Evolutionary conservation across 2,797 vertebrate genomes (phyloP).

Genomic region (Sandelia bainsii): DNA sequence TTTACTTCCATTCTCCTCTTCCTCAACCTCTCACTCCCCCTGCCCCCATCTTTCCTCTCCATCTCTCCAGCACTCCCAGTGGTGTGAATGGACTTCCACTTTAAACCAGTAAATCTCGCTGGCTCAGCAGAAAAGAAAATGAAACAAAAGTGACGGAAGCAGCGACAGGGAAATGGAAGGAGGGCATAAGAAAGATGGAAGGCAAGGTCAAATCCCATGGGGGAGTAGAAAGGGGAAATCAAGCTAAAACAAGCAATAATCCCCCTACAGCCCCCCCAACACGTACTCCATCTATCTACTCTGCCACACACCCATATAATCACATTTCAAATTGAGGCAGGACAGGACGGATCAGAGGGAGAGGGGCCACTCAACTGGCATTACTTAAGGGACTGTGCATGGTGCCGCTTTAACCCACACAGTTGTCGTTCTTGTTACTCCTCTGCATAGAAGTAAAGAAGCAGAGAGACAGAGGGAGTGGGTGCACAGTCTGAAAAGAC

Average conservation of each 20-base stretch:
- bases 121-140: constrained; percentile 66
- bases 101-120: constrained; percentile 62
- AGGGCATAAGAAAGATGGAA: constrained; percentile 38
- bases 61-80: constrained; percentile 23
- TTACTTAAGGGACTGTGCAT: constrained; percentile 65
- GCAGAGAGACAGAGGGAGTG: constrained; percentile 15
- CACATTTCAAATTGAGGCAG: constrained; percentile 57
- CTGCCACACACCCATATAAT: constrained; percentile 54
- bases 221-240: constrained; percentile 7
- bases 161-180: constrained; percentile 41
- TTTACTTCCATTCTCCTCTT: constrained; percentile 27
- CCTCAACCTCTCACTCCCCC: neutral
- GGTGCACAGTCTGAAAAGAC: constrained; percentile 24
- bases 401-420: constrained; percentile 45
- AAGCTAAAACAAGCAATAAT: constrained; percentile 55
- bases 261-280: constrained; percentile 2
- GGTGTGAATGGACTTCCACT: constrained; percentile 53
- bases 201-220: constrained; percentile 55
- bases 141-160: constrained; percentile 42
- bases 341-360: constrained; percentile 3
- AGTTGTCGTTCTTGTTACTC: constrained; percentile 45
- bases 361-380: constrained; percentile 24
- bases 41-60: neutral
- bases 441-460: constrained; percentile 19
- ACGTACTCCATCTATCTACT: constrained; percentile 51